These are phyloP conservation scores for Campoletis raptor DNA, from an alignment of 2,888 invertebrate genomes.

Conservation along the genomic window DNA sequence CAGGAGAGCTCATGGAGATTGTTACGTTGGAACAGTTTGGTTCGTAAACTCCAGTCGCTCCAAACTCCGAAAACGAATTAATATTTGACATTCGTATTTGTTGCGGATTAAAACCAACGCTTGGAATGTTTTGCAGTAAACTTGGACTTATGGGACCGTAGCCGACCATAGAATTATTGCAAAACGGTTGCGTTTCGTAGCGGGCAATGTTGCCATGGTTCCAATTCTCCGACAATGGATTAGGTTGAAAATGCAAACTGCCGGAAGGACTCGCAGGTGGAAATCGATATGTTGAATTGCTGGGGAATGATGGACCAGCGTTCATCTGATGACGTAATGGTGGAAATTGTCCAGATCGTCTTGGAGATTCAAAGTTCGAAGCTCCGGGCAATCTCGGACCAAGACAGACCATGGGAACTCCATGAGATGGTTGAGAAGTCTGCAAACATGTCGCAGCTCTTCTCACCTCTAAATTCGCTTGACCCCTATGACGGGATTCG, in stretches of 20 bases:
- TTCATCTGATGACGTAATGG: slow-evolving; percentile 28
- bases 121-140: slow-evolving; percentile 29
- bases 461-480: neutral
- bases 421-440: neutral
- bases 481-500: slow-evolving; percentile 7
- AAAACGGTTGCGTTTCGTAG: neutral
- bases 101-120: slow-evolving; percentile 29
- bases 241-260: neutral
- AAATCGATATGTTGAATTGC: neutral
- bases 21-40: slow-evolving; percentile 57
- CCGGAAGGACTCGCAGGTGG: neutral
- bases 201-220: neutral
- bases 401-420: neutral
- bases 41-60: slow-evolving; percentile 52
- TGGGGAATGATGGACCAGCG: neutral
- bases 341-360: slow-evolving; percentile 27
- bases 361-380: neutral
- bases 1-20: slow-evolving; percentile 64
- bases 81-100: slow-evolving; percentile 47
- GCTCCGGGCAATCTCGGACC: slow-evolving; percentile 6
- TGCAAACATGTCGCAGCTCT: too few relatives aligned
- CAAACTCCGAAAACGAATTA: slow-evolving; percentile 50
- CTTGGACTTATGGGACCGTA: neutral
- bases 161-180: slow-evolving; percentile 13
- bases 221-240: slow-evolving; percentile 13